Evolutionary conservation across 2,113 vertebrate genomes (phyloP), one percentile per base, ranked within the genome.

Genomic region (Protomyctophum bolini): DNA sequence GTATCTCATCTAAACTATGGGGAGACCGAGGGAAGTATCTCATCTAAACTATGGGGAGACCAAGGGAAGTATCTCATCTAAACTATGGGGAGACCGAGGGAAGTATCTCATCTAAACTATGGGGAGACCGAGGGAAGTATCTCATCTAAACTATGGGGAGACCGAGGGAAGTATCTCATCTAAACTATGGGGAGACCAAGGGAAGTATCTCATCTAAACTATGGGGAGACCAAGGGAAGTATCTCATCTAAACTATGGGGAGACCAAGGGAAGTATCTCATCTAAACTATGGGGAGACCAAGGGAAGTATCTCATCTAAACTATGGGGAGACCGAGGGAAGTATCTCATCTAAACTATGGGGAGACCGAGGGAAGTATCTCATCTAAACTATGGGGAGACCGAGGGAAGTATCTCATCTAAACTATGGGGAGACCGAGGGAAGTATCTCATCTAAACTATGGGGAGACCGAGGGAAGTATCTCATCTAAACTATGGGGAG

Each of bases 11-110:
- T 81, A 86, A 81, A 87, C 76, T 83, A 75, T 80, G 80, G 75
- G 73, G 21, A 21, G 21, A 21, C 21, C 21, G 2, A 21, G 21
- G 21, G 21, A 21, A 21, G 21, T 21, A 21, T 21, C 21, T 21
- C 21, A 21, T 21, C n/a, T 81, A 86, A 81, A 87, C 76, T 83
- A 75, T 80, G 80, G 75, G 73, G 21, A 21, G 21, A 21, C 21
- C 21, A 21, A 21, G 21, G 21, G 21, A 21, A 21, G 21, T 21
- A 21, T 21, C 21, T 21, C 21, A 21, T 21, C n/a, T 81, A 86
- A 81, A 87, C 76, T 83, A 75, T 80, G 80, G 75, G 73, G 21
- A 21, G 21, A 21, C 21, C 21, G 2, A 21, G 21, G 21, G 21
- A 21, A 21, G 21, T 21, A 21, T 21, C 21, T 21, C 21, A 21